Base-by-base conservation (phyloP, 2,888 invertebrate species). In the Chaitophorus viminalis region DNA sequence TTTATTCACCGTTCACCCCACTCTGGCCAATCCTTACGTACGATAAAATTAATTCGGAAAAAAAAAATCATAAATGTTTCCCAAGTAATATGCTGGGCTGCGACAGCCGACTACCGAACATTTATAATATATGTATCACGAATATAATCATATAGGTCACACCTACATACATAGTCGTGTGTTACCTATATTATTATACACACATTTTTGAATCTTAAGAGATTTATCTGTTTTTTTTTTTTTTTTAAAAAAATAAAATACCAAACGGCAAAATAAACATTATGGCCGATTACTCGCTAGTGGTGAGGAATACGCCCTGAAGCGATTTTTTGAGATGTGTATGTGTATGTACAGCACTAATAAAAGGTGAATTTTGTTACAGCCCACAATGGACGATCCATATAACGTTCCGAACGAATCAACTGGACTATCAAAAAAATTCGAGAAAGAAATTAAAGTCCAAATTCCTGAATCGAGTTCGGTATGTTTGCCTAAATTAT, bases 321-420 rank as follows among this genome's bases (percentile, higher is more conserved):
- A 11, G 11, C 74, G 36, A 36, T 83, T 31, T 39, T 18, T 46
- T 17, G 68, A 29, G 39, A 39, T 3, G n/a, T 29, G 29, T 68
- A 0, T 72, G 18, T 29, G 29, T 68, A 0, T 72, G 18, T 33
- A 33, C 33, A 72, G 4, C 4, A 14, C 46, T 52, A 9, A 72
- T 52, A 18, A 29, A 17, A 31, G 17, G 18, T 33, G 31, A 68
- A 8, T 29, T 9, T 77, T 46, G 68, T 77, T 72, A 8, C 52
- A 86, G 86, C 86, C 86, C 18, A 86, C 86, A 3, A 72, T 78
- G 72, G 86, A 86, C 33, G 86, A 79, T 25, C 21, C 72, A 6
- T 52, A 60, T 36, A 21, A 33, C 25, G 60, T 36, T 17, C 72
- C 86, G 6, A 86, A 79, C 39, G 86, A 86, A 52, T 39, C 72